Evolutionary conservation across 2,797 vertebrate species (phyloP), one percentile per base, ranked within the genome.

Genomic region (Buceros bicornis): DNA sequence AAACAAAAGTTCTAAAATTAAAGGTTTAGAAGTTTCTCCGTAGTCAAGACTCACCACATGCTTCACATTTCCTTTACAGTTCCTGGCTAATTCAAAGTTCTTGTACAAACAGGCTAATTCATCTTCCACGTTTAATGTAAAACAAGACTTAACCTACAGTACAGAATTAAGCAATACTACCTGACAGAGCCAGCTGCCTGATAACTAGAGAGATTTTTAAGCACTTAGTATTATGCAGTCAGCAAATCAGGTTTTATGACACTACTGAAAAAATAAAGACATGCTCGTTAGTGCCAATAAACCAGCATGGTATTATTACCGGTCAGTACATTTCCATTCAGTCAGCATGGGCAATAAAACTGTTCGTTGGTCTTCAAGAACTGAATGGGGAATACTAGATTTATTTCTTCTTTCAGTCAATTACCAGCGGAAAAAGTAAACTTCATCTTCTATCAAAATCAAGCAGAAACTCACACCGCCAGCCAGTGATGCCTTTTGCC

Each of bases 181-280:
- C 66, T 69, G 64, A 86, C 19, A 91, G 51, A 82, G 67, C 15
- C 53, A 96, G 61, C 26, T 81, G 47, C 48, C 65, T 66, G 72
- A 88, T 69, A 92, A 87, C 10, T 5, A 56, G 72, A 83, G 21
- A 78, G 22, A 65, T 60, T 78, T 92, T 93, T 62, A 95, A 85
- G 69, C 56, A 82, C 60, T 72, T 71, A 48, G 43, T 57, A 60
- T 20, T 58, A 60, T 0, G 5, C 54, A 78, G 69, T 43, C 66
- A 87, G 48, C 67, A 95, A 89, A 85, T 73, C 33, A 57, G 62
- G 31, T 90, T 95, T 96, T 82, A 95, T 61, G 74, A 77, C 29
- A 35, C 61, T 73, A 84, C 14, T 80, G 84, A 76, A 93, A 94
- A 88, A 83, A 76, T 4, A 56, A 67, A 82, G 8, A 65, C 77